Base-by-base conservation (phyloP, 2,113 vertebrate species). In the Oxygymnocypris stewartii region DNA sequence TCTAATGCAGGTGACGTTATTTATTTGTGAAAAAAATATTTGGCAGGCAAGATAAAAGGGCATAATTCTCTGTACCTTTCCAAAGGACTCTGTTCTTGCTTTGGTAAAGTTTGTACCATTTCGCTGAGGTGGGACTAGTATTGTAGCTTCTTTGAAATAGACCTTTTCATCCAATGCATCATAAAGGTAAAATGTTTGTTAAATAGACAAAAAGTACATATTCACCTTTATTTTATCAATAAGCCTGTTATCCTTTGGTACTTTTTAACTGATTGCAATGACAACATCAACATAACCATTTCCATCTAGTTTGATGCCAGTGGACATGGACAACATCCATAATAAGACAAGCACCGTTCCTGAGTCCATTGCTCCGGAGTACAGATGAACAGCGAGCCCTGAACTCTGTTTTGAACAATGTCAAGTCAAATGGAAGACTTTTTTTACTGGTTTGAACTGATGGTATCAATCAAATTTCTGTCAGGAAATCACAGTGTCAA, bases 81-180 rank as follows among this genome's bases (percentile, higher is more conserved):
- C 90, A 86, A 90, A 93, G 6, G 84, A 87, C 88, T 94, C 91
- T 59, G 87, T 90, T 75, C 84, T 92, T 81, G 89, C 87, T 88
- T 89, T 90, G 75, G 83, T 82, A 3, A 16, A 77, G 9, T 93
- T 93, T 47, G 85, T 87, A 44, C 37, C 3, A 74, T 51, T 89
- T 94, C 94, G 95, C 0, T 89, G 93, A 8, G 78, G 51, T 79
- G 94, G 94, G 86, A 95, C 88, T 79, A 95, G 89, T 82, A 95
- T 93, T 81, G 92, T 94, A 54, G 94, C 75, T 28, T 90, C 91
- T 88, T 92, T 92, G 86, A 93, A 94, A 90, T 91, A 94, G 10
- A 93, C 86, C 88, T 93, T 93, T 85, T 90, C 90, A 61, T 94
- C 89, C 5, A 94, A 93, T 57, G 94, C 93, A 83, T 88, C 91